phyloP scores from a whole-genome alignment of 2,888 invertebrate genomes.

The Microchrysa polita region DNA sequence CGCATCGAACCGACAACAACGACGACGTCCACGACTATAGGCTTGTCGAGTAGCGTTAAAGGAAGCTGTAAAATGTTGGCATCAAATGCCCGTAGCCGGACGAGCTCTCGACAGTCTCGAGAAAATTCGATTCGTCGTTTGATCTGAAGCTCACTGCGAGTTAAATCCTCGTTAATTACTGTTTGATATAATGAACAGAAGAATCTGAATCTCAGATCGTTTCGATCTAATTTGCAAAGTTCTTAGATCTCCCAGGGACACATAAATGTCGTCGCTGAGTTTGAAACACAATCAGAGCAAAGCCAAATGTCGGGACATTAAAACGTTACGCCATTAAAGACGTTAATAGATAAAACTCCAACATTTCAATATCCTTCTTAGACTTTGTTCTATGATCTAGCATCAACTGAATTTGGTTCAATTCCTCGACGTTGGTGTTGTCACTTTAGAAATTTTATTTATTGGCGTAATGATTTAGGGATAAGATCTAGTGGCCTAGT shows the following conservation, averaged over 20 bases:
- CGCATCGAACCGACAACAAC: background rate
- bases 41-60: no score
- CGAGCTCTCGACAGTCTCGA: constrained; percentile 15
- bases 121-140: constrained; percentile 40
- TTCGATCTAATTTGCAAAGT: constrained; percentile 39
- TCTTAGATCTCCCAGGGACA: constrained; percentile 28
- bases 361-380: constrained; percentile 32
- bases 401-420: background rate
- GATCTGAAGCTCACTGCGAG: constrained; percentile 29
- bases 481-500: no score
- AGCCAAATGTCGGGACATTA: background rate
- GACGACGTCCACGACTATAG: background rate
- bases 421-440: background rate
- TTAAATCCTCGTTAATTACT: constrained; percentile 46
- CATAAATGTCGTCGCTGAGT: constrained; percentile 34
- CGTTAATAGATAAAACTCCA: constrained; percentile 33
- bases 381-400: background rate
- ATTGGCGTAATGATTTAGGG: no score
- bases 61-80: background rate
- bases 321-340: constrained; percentile 23
- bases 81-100: constrained; percentile 10
- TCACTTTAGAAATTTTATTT: no score
- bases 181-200: constrained; percentile 45
- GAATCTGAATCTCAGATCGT: constrained; percentile 33
- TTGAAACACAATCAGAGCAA: constrained; percentile 30